Base-by-base conservation (phyloP, 2,113 vertebrate species). In the Malurus elegans region DNA sequence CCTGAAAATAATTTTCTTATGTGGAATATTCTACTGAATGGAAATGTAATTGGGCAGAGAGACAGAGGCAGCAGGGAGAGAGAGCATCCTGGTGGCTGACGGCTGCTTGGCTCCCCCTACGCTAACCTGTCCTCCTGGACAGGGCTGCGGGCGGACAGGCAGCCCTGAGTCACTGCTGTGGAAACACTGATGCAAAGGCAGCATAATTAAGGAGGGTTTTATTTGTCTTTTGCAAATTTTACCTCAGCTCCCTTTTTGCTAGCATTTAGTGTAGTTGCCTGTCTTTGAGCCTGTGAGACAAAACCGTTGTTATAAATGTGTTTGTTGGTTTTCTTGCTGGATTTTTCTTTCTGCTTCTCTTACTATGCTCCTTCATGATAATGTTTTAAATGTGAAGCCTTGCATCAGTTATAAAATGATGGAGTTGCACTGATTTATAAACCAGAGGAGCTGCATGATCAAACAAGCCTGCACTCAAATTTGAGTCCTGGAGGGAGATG, bases 111-210 rank as follows among this genome's bases (percentile, higher is more conserved):
- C 53, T 86, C 34, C 64, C 73, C 48, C 45, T 76, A 48, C 10
- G 2, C 92, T 89, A 95, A 72, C 83, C 80, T 90, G 73, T 69
- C 40, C 48, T 88, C 18, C 57, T 8, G 19, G 78, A 76, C 7
- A 3, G 57, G 83, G 31, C 80, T 86, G 29, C 9, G 3, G 70
- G 50, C 28, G 0, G 25, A 61, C 21, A 65, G 57, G 60, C 56
- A 78, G 21, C 57, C 34, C 9, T 88, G 73, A 92, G 45, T 90
- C 83, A 79, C 53, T 81, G 73, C 66, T 93, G 60, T 85, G 92
- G 88, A 87, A 91, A 92, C 54, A 79, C 19, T 80, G 86, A 93
- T 86, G 60, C 23, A 90, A 29, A 92, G 83, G 80, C 50, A 74
- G 42, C 38, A 5, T 45, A 28, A 21, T 71, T 84, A 66, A 18